Conservation (phyloP, 1,140 invertebrate species). For the Drosophila kepulauana region DNA sequence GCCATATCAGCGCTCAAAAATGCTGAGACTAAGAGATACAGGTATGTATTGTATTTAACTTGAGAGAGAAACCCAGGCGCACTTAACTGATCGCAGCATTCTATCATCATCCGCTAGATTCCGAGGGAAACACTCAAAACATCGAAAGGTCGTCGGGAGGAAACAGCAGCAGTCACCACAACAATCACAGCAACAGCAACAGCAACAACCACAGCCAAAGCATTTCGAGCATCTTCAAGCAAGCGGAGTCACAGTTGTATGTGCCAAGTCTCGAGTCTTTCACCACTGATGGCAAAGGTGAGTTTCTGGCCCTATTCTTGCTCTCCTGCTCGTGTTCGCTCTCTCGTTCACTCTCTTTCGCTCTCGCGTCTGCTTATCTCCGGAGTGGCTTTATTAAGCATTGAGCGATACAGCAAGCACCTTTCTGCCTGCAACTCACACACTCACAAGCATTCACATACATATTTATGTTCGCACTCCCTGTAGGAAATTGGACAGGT, state of each 20-base stretch:
- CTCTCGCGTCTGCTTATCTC: conserved; percentile 35
- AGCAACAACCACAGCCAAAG: conserved; percentile 35
- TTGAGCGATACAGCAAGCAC: conserved; percentile 35
- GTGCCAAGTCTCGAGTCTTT: conserved; percentile 86
- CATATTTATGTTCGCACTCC: conserved; percentile 18
- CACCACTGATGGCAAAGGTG: conserved; percentile 91
- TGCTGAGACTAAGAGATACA: conserved; percentile 90
- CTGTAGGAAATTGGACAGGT: no score
- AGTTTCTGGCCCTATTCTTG: conserved; percentile 62
- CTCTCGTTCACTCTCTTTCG: conserved; percentile 2
- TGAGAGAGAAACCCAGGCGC: neutral
- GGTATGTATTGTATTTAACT: conserved; percentile 85
- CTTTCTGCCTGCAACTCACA: conserved; percentile 13
- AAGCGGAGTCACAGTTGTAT: conserved; percentile 79
- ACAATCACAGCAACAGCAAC: conserved; percentile 34
- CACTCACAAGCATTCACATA: neutral
- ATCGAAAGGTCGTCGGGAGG: conserved; percentile 55
- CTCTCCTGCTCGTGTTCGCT: conserved; percentile 5
- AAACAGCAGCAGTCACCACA: conserved; percentile 32
- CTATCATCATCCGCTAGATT: conserved; percentile 52
- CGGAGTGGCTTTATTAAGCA: conserved; percentile 29
- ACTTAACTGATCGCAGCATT: conserved; percentile 13
- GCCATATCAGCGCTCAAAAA: conserved; percentile 89
- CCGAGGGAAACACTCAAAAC: conserved; percentile 73
- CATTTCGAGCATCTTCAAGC: conserved; percentile 70